Evolutionary conservation across 2,888 invertebrate species (phyloP), one percentile per base, ranked within the genome.

Genomic region (Leptopterna dolabrata): DNA sequence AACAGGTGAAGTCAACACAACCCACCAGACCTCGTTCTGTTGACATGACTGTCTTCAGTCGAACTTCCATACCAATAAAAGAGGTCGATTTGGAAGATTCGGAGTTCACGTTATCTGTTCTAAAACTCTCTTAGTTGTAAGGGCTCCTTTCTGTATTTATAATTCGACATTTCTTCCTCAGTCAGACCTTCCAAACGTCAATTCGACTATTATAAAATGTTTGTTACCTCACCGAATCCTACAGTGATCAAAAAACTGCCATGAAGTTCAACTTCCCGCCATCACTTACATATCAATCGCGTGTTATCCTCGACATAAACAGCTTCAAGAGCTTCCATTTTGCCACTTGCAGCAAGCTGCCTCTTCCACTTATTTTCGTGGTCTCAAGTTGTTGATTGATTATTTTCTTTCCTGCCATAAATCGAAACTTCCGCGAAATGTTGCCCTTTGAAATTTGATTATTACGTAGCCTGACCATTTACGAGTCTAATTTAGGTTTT

Each of bases 1-100:
- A 87, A 24, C 51, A 82, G 16, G 70, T 82, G 11, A 43, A 45
- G 14, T 55, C 19, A 19, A 86, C 81, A 14, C 45, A 36, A 4
- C 30, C 76, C 24, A 63, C 71, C 19, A 83, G 80, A 85, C 85
- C 73, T 19, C 85, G 73, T 45, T 71, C 45, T 29, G 89, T 89
- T 13, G 89, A 89, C 41, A 88, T 89, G 89, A 89, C 86, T 13
- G 88, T 89, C 0, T 88, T 87, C 87, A 89, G 80, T 29, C 70
- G 71, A 24, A 71, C 30, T 29, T 27, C 43, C 51, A 88, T 63
- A 0, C 88, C 88, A n/a, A 80, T 89, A 41, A 84, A 55, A 14
- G 88, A 89, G 19, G 47, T 47, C 3, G 86, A 87, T 16, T 27
- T 45, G 11, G 86, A 87, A 19, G 86, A 80, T 24, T n/a, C 36